Evolutionary conservation across 2,888 invertebrate species (phyloP), one percentile per base, ranked within the genome.

Genomic region (Himalopsyche tibetana): DNA sequence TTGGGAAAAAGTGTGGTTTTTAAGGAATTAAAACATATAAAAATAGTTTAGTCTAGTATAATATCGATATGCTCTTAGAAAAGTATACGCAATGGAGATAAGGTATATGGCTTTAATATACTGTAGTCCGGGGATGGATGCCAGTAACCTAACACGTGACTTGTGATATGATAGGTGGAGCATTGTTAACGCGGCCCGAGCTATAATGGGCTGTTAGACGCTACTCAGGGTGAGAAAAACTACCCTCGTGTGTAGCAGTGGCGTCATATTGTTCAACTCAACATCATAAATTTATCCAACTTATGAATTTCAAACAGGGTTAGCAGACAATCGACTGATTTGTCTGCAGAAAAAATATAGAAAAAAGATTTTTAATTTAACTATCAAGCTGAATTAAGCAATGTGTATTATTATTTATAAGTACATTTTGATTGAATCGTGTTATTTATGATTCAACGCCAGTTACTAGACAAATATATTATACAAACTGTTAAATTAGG

Each of bases 171-270:
- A 87, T 87, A 85, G 80, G 81, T 55, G 55, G 55, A 45, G 86
- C 82, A 86, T 87, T 87, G 83, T 87, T 84, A 87, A 80, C 82
- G 85, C 38, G 51, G 82, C 84, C 82, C 63, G 82, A 79, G 84
- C 87, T 84, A 56, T 85, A 87, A 87, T 87, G 87, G 87, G 82
- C 86, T 86, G 87, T 86, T 87, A 87, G 85, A 84, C 51, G 87
- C 84, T 63, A 63, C 63, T 63, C 63, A 63, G 63, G 63, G 63
- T 63, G 63, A 63, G 63, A 63, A 63, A 63, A 63, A 63, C 63
- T 63, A 63, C 63, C 63, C 63, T 28, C 19, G 11, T 63, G 28
- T 63, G 28, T 19, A 28, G 8, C 80, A 80, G 80, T 5, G 80
- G 36, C 80, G 80, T 80, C 19, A 5, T 40, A 9, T 80, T 80